Base-by-base conservation (phyloP, 1,140 invertebrate genomes). In the Trichonephila clavata region DNA sequence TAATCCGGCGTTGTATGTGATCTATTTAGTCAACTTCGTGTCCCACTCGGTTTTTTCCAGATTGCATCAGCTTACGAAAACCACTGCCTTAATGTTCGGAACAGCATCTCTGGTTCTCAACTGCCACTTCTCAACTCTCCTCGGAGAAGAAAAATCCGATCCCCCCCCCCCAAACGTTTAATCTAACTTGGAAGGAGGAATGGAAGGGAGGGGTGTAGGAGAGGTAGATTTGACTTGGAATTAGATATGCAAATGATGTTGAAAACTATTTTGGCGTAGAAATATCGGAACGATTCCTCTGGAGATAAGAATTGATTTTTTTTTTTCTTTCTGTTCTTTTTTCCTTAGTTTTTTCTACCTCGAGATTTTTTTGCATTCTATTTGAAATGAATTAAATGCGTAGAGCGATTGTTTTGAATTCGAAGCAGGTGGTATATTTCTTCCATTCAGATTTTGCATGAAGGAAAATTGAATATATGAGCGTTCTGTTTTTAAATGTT, bases 241-340 rank as follows among this genome's bases (percentile, higher is more conserved):
- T 91, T 91, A 86, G 91, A 92, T 92, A 92, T 92, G 91, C 91
- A 92, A 92, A 92, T 92, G 91, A 86, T 71, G 81, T 57, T 77
- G 83, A 86, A 92, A 86, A 61, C 71, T 90, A 80, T 92, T 83
- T 92, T 77, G 24, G 43, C 43, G 68, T n/a, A 24, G 88, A 81
- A 86, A 65, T 86, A 92, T 77, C 81, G 24, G 57, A 77, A 86
- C 32, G 24, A 43, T 57, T 92, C 86, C 61, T 63, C 4, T 24
- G 10, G 24, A 80, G 50, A 59, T 32, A 39, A 27, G 80, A 27
- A 92, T 68, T 32, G 83, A 92, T 50, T 92, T 92, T 86, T 92
- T 86, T n/a, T 86, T 57, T 24, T 57, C 32, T 5, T 10, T 50
- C 8, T 50, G 3, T 65, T 43, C 4, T 57, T 83, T 65, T 86